Base-by-base conservation (phyloP, 2,888 invertebrate species). In the Apotomis capreana region DNA sequence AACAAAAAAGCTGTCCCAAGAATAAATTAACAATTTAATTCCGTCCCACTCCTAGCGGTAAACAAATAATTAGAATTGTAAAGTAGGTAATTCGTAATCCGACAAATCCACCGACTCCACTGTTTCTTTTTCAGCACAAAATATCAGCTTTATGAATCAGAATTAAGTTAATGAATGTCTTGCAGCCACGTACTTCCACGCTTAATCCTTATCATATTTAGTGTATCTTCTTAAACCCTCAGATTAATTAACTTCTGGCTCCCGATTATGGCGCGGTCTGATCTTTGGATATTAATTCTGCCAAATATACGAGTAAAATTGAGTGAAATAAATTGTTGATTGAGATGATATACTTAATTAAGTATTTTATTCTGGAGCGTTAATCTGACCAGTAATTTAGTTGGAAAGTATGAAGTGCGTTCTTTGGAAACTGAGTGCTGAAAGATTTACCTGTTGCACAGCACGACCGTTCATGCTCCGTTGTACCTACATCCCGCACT, bases 361-460 rank as follows among this genome's bases (percentile, higher is more conserved):
- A 15, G 13, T 40, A 13, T 63, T 52, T 8, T 40, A n/a, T 13
- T 5, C 40, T 40, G 5, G 9, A 49, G 9, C 3, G 3, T 9
- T 49, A 49, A 49, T 49, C 9, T 49, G 9, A 49, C 10, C 8
- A 49, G 49, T 49, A 3, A 4, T 8, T 49, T 49, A 3, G 49
- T 10, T 10, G 10, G 10, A 49, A 49, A 49, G 6, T 9, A 49
- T 49, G 5, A n/a, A 6, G 26, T 36, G 12, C 37, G 12, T 12
- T 5, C 9, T 55, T 5, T 40, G 37, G 40, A 12, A n/a, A 5
- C 10, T 13, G 26, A 8, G 46, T 65, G 75, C 76, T 76, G 80
- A 81, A 83, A 85, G 82, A 81, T 83, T 83, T 87, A 92, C 91
- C 91, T 92, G 92, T 91, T 92, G 91, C 89, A 78, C 83, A 76